A percentile compares a stretch with the other conserved stretches of the same genome.
phyloP scores from a whole-genome alignment of 2,113 vertebrate genomes.

The Psammodynastes pulverulentus region DNA sequence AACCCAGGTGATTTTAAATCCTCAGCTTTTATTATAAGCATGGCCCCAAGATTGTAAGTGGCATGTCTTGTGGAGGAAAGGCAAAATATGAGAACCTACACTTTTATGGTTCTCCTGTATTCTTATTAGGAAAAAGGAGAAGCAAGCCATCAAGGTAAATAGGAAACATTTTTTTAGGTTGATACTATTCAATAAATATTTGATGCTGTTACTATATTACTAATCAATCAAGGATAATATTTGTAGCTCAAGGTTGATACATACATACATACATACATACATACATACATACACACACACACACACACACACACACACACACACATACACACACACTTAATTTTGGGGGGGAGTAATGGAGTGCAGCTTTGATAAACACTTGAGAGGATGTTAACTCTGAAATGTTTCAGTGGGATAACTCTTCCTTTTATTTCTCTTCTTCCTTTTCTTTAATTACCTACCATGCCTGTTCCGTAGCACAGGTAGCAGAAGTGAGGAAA shows the following conservation, averaged over 20 bases:
- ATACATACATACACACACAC: too few relatives aligned
- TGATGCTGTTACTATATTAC: neutral
- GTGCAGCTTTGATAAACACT: neutral
- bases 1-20: constrained; percentile 42
- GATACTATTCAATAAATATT: neutral
- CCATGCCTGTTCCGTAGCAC: neutral
- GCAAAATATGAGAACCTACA: neutral
- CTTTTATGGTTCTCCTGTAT: constrained; percentile 13
- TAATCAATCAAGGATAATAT: neutral
- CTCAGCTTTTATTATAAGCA: constrained; percentile 31
- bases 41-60: constrained; percentile 30
- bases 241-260: neutral
- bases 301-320: too few relatives aligned
- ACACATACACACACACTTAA: neutral
- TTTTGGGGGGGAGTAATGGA: neutral
- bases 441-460: neutral
- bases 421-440: neutral
- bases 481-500: neutral
- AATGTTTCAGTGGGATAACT: neutral
- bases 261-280: too few relatives aligned
- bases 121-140: neutral
- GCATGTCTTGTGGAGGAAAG: constrained; percentile 20
- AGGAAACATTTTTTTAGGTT: neutral
- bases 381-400: neutral
- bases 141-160: neutral